These are phyloP conservation scores for Odontesthes bonariensis DNA, from an alignment of 2,113 vertebrate genomes.

Conservation along the genomic window DNA sequence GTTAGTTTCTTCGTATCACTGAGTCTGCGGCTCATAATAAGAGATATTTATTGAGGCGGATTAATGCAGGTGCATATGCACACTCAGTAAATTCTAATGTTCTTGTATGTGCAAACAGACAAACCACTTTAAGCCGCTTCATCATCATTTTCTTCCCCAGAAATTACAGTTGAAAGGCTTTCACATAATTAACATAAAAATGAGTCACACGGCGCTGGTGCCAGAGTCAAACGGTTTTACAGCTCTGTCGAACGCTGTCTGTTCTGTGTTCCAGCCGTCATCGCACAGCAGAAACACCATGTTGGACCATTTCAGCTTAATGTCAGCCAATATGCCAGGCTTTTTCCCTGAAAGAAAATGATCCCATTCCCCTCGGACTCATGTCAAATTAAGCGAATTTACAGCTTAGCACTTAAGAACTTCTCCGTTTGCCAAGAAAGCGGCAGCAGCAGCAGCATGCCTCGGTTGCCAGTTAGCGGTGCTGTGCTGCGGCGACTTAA, in stretches of 20 bases:
- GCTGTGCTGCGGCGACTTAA: slow-evolving; percentile 60
- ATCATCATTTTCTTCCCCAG: slow-evolving; percentile 45
- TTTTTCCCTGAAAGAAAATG: slow-evolving; percentile 79
- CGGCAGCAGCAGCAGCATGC: slow-evolving; percentile 54
- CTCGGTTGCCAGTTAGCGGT: slow-evolving; percentile 60
- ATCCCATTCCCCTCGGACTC: slow-evolving; percentile 80
- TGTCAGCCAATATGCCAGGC: slow-evolving; percentile 78
- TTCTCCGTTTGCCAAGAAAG: slow-evolving; percentile 82
- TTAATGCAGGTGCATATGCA: slow-evolving; percentile 8
- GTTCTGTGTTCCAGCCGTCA: slow-evolving; percentile 72
- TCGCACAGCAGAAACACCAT: slow-evolving; percentile 73
- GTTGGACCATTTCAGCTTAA: slow-evolving; percentile 79
- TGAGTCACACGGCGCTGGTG: slow-evolving; percentile 69
- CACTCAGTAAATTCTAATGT: slow-evolving; percentile 24
- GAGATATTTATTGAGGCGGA: slow-evolving; percentile 7
- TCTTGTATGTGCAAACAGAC: slow-evolving; percentile 29
- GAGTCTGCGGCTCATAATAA: background rate
- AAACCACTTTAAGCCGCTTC: slow-evolving; percentile 42
- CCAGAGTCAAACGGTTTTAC: slow-evolving; percentile 70
- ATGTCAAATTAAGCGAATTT: slow-evolving; percentile 86
- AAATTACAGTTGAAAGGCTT: slow-evolving; percentile 58
- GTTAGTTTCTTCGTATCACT: slow-evolving; percentile 7
- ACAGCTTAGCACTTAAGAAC: slow-evolving; percentile 84
- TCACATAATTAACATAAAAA: slow-evolving; percentile 62
- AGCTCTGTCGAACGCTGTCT: slow-evolving; percentile 71